phyloP scores from a whole-genome alignment of 2,113 vertebrate genomes.

The Prunella fulvescens region DNA sequence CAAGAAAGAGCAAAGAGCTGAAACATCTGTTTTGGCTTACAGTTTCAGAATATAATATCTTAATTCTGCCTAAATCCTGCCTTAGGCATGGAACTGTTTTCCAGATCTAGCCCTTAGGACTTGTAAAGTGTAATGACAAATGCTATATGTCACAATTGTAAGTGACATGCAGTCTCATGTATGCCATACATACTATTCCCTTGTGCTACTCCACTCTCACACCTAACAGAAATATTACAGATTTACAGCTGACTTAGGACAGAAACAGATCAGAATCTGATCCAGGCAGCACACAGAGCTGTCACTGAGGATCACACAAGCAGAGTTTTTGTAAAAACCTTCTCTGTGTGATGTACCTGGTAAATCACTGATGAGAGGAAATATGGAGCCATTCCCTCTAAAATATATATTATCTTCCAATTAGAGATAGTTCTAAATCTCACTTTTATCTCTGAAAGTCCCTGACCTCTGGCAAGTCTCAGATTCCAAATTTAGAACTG shows the following conservation, averaged over 20 bases:
- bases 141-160: background rate
- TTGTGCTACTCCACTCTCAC: background rate
- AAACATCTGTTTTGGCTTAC: background rate
- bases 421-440: background rate
- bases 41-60: background rate
- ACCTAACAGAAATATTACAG: background rate
- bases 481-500: conserved; percentile 6
- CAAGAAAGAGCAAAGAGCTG: background rate
- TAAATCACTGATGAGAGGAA: background rate
- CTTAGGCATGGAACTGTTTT: background rate
- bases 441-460: background rate
- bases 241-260: background rate
- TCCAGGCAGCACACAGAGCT: background rate
- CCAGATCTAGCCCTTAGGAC: background rate
- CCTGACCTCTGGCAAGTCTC: conserved; percentile 2
- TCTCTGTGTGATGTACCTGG: background rate
- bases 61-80: background rate
- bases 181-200: background rate
- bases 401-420: conserved; percentile 16
- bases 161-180: background rate
- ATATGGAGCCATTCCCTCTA: background rate
- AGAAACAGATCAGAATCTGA: background rate
- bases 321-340: background rate
- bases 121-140: background rate
- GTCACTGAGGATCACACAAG: background rate